A percentile compares a stretch with the other conserved stretches of the same genome.
Conservation (phyloP, 2,113 vertebrate genomes). For the Crotalus horridus region DNA sequence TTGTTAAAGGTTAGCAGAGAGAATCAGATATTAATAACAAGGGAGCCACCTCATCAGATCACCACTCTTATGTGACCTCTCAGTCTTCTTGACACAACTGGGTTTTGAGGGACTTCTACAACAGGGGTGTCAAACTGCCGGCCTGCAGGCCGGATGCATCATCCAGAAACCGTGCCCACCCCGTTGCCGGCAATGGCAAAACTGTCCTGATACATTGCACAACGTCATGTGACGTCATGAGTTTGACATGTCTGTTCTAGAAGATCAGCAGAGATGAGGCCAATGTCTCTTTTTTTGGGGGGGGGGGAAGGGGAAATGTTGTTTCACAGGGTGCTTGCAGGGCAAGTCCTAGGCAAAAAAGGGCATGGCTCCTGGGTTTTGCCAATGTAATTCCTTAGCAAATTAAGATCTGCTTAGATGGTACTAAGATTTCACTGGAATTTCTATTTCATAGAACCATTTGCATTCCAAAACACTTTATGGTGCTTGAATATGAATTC, state of each 20-base stretch:
- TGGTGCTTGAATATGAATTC: neutral
- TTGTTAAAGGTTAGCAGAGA: neutral
- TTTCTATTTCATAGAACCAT: neutral
- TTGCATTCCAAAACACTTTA: neutral
- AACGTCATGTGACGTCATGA: too few species aligned
- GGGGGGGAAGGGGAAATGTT: neutral
- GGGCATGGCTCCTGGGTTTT: neutral
- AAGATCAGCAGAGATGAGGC: neutral
- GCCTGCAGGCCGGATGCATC: too few species aligned
- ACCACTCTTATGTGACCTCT: neutral
- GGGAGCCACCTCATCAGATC: neutral
- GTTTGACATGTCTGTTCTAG: neutral
- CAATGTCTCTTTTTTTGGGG: neutral
- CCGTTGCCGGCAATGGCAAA: too few species aligned
- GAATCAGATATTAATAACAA: neutral
- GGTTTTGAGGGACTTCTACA: neutral
- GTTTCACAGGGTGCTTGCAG: neutral
- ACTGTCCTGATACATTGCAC: too few species aligned
- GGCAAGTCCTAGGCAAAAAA: neutral
- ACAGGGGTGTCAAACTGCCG: neutral
- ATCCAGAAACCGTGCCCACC: too few species aligned
- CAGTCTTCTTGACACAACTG: neutral
- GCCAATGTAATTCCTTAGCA: neutral
- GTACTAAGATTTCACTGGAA: neutral
- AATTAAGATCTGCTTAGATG: neutral